Evolutionary conservation across 2,888 invertebrate species (phyloP).

Genomic region (Phaedon cochleariae): DNA sequence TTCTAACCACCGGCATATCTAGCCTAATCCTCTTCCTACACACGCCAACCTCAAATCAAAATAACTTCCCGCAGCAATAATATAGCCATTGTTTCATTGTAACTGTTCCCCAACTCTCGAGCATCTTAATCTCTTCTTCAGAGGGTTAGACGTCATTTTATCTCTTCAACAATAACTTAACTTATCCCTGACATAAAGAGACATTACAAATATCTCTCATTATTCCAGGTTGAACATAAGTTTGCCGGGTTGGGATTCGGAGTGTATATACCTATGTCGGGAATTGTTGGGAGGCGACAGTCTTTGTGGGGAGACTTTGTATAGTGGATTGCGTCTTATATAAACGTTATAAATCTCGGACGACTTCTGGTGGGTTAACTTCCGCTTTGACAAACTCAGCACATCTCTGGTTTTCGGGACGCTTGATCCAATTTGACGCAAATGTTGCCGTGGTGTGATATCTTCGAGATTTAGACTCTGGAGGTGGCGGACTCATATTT

Average conservation of each 20-base stretch:
- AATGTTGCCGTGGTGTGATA: constrained; percentile 29
- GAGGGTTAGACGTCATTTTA: constrained; percentile 44
- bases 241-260: constrained; percentile 37
- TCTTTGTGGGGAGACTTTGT: constrained; percentile 58
- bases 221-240: constrained; percentile 59
- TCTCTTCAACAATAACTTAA: constrained; percentile 50
- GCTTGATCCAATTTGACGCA: constrained; percentile 57
- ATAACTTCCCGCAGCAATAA: constrained; percentile 33
- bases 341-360: constrained; percentile 60
- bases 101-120: constrained; percentile 32
- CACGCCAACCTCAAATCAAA: constrained; percentile 38
- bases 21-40: constrained; percentile 30
- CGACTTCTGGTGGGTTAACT: constrained; percentile 56
- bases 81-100: constrained; percentile 38
- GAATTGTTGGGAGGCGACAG: constrained; percentile 56
- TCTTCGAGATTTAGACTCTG: constrained; percentile 10
- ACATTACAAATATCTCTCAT: constrained; percentile 59
- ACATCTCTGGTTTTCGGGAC: constrained; percentile 56
- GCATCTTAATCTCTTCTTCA: constrained; percentile 40
- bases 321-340: constrained; percentile 61
- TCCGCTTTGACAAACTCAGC: constrained; percentile 60
- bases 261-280: constrained; percentile 56
- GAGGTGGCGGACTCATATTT: constrained; percentile 13
- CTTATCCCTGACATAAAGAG: constrained; percentile 55
- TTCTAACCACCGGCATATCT: constrained; percentile 21